Conservation (phyloP, 2,113 vertebrate genomes). For the Seriola quinqueradiata region DNA sequence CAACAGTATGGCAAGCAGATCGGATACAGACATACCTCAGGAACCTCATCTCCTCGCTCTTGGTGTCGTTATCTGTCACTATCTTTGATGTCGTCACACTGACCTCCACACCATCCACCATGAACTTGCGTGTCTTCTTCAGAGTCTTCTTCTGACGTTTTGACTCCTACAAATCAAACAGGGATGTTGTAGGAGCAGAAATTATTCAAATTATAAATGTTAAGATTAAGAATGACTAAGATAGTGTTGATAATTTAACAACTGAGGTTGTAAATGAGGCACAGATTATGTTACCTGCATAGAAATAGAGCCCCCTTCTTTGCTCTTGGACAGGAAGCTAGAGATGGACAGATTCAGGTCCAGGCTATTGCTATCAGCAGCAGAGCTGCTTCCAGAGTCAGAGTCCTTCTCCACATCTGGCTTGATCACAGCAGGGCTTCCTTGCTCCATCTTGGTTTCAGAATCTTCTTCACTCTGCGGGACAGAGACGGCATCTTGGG, state of each 20-base stretch:
- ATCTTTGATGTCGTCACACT: conserved; percentile 99
- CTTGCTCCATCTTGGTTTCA: conserved; percentile 71
- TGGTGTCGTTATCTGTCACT: conserved; percentile 95
- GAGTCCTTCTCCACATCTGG: conserved; percentile 90
- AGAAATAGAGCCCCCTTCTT: conserved; percentile 94
- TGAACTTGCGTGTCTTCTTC: conserved; percentile 98
- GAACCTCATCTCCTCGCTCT: conserved; percentile 96
- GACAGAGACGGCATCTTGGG: conserved; percentile 62
- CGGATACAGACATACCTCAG: conserved; percentile 86
- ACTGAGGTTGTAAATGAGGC: not conserved
- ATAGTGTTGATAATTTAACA: not conserved
- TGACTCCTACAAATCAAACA: conserved; percentile 85
- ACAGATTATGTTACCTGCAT: conserved; percentile 87
- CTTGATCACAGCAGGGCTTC: conserved; percentile 77
- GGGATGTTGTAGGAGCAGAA: not conserved
- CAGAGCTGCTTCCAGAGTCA: conserved; percentile 94
- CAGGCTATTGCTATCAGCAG: conserved; percentile 93
- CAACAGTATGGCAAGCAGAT: conserved; percentile 9
- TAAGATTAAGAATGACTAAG: not conserved
- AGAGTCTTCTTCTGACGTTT: conserved; percentile 97
- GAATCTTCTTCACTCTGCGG: conserved; percentile 73
- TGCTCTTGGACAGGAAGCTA: conserved; percentile 95
- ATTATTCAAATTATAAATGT: not conserved
- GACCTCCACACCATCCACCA: conserved; percentile 98
- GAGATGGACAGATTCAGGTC: conserved; percentile 98